Evolutionary conservation across 2,797 vertebrate genomes (phyloP), one percentile per base, ranked within the genome.

Genomic region (Euthynnus affinis): DNA sequence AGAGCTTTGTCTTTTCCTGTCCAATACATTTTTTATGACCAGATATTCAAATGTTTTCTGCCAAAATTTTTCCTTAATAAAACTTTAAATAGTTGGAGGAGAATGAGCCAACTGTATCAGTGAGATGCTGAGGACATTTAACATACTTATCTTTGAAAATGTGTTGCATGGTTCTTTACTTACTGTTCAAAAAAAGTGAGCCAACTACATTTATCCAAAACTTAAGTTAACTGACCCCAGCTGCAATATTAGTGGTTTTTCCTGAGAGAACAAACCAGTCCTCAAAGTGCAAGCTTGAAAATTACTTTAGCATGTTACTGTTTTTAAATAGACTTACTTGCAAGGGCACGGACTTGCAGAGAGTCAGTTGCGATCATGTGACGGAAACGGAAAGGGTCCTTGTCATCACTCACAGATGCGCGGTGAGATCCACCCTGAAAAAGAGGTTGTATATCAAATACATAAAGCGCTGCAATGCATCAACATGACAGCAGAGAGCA

Each of bases 331-430:
- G 42, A 93, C 94, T 13, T 92, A 96, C 96, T 98, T 68, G 97
- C 94, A 77, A 96, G 83, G 0, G 96, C 86, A 14, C 97, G 97
- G 77, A 99, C 94, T 93, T 99, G 98, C 73, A 99, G 94, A 3
- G 97, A 96, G 52, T 99, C 96, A 0, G 97, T 95, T 12, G 98
- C 96, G 87, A 99, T 98, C 98, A 99, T 98, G 93, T 99, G 97
- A 49, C 98, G 96, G 62, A 99, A 99, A 6, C 97, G 96, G 92
- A 99, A 97, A 0, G 96, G 97, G 85, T 98, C 98, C 90, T 94
- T 96, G 75, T 99, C 98, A 44, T 99, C 98, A 0, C 89, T 94
- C 76, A 98, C 95, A 0, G 97, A 97, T 1, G 86, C 91, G 22
- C 97, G 94, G 70, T 99, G 98, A 40, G 98, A 96, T 20, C 91